phyloP scores from a whole-genome alignment of 2,113 vertebrate species.

The Gyps fulvus region DNA sequence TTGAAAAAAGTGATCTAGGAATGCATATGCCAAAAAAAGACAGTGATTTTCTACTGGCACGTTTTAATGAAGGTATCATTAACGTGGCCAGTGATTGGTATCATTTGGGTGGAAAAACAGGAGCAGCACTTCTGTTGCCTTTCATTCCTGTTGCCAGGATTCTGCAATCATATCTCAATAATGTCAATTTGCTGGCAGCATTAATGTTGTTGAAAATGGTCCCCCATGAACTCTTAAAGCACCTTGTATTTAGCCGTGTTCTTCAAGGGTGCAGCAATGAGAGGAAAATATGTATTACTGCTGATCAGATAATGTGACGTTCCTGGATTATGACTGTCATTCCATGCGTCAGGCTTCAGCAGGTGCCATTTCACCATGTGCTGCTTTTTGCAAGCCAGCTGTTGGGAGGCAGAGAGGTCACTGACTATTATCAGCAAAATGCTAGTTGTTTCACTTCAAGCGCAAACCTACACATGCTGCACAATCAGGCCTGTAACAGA shows the following conservation, averaged over 20 bases:
- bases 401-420: not conserved
- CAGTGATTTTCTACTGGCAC: not conserved
- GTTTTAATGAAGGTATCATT: not conserved
- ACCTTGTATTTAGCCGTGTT: not conserved
- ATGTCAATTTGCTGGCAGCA: not conserved
- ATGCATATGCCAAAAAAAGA: not conserved
- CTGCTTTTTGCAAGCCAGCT: not conserved
- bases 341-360: not conserved
- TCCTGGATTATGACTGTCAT: not conserved
- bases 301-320: not conserved
- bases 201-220: not conserved
- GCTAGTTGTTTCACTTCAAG: not conserved
- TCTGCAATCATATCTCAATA: not conserved
- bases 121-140: not conserved
- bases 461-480: rapidly evolving
- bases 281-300: not conserved
- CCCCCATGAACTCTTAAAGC: not conserved
- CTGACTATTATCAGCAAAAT: not conserved
- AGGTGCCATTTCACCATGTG: not conserved
- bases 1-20: not conserved
- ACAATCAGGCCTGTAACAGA: not conserved
- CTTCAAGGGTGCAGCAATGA: not conserved
- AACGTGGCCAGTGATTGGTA: not conserved
- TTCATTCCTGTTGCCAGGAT: not conserved
- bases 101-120: not conserved